Percentiles rank a stretch among this genome's conserved stretches.
Conservation (phyloP, 1,140 invertebrate species). For the Pinna nobilis region DNA sequence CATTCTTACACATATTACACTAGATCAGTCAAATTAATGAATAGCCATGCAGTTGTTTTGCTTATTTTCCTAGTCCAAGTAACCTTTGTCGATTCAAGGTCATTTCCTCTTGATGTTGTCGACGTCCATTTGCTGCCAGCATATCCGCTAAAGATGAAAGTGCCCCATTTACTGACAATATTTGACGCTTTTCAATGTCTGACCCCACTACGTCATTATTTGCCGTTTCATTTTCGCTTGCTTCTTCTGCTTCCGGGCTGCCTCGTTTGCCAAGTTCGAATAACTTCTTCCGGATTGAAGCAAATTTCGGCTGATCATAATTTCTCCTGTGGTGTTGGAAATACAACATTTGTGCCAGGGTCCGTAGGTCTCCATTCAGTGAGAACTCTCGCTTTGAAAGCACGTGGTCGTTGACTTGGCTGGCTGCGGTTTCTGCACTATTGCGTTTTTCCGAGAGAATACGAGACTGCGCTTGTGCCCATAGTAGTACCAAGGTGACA, state of each 20-base stretch:
- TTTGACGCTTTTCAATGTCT: background rate
- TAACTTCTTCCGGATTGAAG: constrained; percentile 17
- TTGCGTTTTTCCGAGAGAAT: too few relatives aligned
- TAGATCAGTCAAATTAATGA: too few relatives aligned
- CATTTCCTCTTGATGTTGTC: constrained; percentile 17
- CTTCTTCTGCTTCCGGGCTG: background rate
- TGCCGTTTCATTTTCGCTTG: background rate
- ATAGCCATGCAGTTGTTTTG: too few relatives aligned
- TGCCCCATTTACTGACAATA: constrained; percentile 35
- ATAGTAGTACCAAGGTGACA: too few relatives aligned
- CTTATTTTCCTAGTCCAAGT: constrained; percentile 32
- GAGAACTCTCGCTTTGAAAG: too few relatives aligned
- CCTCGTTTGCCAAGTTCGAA: constrained; percentile 26
- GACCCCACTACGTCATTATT: background rate
- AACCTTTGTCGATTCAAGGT: constrained; percentile 28
- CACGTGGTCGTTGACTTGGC: too few relatives aligned
- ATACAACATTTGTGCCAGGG: constrained; percentile 35
- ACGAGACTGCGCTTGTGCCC: too few relatives aligned
- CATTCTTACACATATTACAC: too few relatives aligned
- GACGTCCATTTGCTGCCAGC: constrained; percentile 31
- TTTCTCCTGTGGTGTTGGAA: constrained; percentile 9
- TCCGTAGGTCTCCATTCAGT: constrained; percentile 31
- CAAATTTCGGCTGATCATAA: background rate
- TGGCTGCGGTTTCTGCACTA: too few relatives aligned
- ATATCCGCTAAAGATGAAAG: constrained; percentile 33